phyloP scores from a whole-genome alignment of 2,113 vertebrate genomes.

The Solenodon paradoxus region DNA sequence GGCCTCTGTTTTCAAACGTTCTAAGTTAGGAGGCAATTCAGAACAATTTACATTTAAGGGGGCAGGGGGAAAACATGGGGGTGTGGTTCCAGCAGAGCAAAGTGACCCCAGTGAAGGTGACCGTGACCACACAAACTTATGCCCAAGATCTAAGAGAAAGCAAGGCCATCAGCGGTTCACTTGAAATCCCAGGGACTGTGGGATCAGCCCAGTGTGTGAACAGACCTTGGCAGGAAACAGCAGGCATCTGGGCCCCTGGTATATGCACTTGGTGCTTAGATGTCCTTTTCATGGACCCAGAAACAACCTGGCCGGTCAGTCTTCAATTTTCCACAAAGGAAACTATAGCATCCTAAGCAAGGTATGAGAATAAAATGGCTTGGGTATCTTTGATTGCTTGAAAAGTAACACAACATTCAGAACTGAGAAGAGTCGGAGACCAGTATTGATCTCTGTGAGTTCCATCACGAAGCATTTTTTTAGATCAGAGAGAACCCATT shows the following conservation, averaged over 20 bases:
- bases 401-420: not conserved
- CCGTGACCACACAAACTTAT: not conserved
- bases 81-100: not conserved
- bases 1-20: not conserved
- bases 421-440: not conserved
- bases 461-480: not conserved
- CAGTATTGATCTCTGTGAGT: not conserved
- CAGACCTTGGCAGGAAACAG: not conserved
- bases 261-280: rapidly evolving
- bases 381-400: not conserved
- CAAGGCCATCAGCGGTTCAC: not conserved
- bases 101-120: not conserved
- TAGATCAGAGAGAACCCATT: not conserved
- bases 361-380: not conserved
- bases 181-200: not conserved
- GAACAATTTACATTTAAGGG: not conserved
- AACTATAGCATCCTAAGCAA: not conserved
- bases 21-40: not conserved
- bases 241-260: not conserved
- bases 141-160: not conserved
- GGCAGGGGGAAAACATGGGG: not conserved
- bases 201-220: too few species aligned
- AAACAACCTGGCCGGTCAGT: not conserved
- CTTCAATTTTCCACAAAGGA: not conserved
- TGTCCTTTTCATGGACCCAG: not conserved